These are phyloP conservation scores for Oasisia sp. DNA, from an alignment of 2,888 invertebrate genomes.

Conservation along the genomic window DNA sequence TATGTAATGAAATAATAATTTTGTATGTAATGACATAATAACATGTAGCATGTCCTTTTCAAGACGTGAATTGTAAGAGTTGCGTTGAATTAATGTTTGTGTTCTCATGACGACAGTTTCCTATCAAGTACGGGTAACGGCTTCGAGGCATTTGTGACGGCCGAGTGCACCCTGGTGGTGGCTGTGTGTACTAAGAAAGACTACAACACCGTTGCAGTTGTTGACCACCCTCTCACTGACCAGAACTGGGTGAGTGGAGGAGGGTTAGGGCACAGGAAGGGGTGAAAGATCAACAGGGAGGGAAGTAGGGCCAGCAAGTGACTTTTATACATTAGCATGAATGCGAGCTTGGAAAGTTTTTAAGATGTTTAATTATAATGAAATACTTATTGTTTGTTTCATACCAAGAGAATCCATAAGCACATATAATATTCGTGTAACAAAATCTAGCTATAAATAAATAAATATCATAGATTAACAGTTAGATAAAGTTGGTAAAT, in stretches of 20 bases:
- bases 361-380: too few species aligned
- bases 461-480: too few species aligned
- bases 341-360: too few species aligned
- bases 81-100: slow-evolving; percentile 21
- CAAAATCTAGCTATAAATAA: too few species aligned
- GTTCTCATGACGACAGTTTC: slow-evolving; percentile 63
- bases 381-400: too few species aligned
- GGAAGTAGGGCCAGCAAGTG: too few species aligned
- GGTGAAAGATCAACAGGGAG: background rate
- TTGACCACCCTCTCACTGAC: slow-evolving; percentile 65
- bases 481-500: slow-evolving; percentile 19
- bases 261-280: background rate
- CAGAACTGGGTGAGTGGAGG: slow-evolving; percentile 67
- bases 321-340: too few species aligned
- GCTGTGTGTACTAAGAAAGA: slow-evolving; percentile 72
- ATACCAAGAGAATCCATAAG: too few species aligned
- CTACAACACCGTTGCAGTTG: slow-evolving; percentile 70
- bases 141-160: slow-evolving; percentile 73
- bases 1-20: too few species aligned
- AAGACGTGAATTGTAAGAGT: background rate
- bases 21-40: too few species aligned
- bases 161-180: slow-evolving; percentile 70
- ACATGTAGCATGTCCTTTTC: background rate
- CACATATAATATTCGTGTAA: too few species aligned
- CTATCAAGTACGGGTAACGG: slow-evolving; percentile 70